Evolutionary conservation across 1,140 invertebrate species (phyloP), one percentile per base, ranked within the genome.

Genomic region (Nylanderia fulva): DNA sequence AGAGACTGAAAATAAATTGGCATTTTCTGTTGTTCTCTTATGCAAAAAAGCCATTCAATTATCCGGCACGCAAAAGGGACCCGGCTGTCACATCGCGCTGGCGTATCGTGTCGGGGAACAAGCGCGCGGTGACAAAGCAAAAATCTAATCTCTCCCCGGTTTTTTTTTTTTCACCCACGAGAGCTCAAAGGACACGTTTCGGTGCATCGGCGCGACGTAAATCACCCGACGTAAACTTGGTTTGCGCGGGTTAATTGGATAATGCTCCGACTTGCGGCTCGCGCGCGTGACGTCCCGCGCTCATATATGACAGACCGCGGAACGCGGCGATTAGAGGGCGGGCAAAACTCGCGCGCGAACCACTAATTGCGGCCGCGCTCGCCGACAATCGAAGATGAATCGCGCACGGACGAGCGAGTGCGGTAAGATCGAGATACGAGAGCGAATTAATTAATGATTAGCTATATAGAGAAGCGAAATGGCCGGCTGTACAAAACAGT

Each of bases 71-170:
- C 36, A 45, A 58, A 58, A 72, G 36, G 24, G 8, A n/a, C n/a
- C 13, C 66, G 36, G 24, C 8, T 27, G 52, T 82, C 52, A 82
- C 33, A 39, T 82, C 52, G 72, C 33, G 27, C 48, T 60, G 77
- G 42, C 66, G 36, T 82, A 33, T 68, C 52, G 52, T 56, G 52
- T 24, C 11, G 64, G 29, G 15, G 18, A 76, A n/a, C n/a, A n/a
- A n/a, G n/a, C n/a, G n/a, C n/a, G n/a, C 39, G 80, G 71, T 85
- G 61, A 85, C 83, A 66, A 64, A 66, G 74, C 61, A 85, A 85
- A 85, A 85, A 85, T 85, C 83, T 85, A 85, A 85, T 85, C 83
- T 85, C 15, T 48, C 45, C 45, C 61, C 48, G 45, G 61, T 64
- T 76, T 76, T 58, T 11, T n/a, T n/a, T n/a, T n/a, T n/a, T n/a